phyloP scores from a whole-genome alignment of 2,113 vertebrate species.

The Rhea americana region DNA sequence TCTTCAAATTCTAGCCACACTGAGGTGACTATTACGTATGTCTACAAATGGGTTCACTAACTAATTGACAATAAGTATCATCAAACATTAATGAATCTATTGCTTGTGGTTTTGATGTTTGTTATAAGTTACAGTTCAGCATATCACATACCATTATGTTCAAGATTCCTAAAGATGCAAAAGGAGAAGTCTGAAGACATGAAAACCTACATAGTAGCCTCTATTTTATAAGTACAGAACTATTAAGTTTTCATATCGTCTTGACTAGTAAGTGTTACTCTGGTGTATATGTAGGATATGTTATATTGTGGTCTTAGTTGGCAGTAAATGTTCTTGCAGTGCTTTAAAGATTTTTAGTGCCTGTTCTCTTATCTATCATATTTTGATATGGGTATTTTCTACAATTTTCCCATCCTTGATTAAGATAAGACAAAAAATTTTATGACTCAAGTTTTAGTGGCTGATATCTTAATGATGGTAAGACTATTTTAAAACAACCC shows the following conservation, averaged over 20 bases:
- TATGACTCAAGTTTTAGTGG: not conserved
- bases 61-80: too few relatives aligned
- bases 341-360: not conserved
- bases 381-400: not conserved
- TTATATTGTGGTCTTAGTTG: not conserved
- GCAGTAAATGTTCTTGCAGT: not conserved
- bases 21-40: not conserved
- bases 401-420: not conserved
- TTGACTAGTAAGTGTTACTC: not conserved
- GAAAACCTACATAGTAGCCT: not conserved
- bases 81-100: not conserved
- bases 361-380: not conserved
- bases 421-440: not conserved
- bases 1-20: not conserved
- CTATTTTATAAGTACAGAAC: not conserved
- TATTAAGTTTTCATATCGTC: not conserved
- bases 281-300: not conserved
- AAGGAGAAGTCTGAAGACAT: not conserved
- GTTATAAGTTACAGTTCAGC: not conserved
- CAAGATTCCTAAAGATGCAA: not conserved
- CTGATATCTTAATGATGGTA: not conserved
- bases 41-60: not conserved
- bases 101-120: not conserved
- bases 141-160: accelerated
- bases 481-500: not conserved